phyloP scores from a whole-genome alignment of 2,113 vertebrate genomes.

The Lophura nycthemera region DNA sequence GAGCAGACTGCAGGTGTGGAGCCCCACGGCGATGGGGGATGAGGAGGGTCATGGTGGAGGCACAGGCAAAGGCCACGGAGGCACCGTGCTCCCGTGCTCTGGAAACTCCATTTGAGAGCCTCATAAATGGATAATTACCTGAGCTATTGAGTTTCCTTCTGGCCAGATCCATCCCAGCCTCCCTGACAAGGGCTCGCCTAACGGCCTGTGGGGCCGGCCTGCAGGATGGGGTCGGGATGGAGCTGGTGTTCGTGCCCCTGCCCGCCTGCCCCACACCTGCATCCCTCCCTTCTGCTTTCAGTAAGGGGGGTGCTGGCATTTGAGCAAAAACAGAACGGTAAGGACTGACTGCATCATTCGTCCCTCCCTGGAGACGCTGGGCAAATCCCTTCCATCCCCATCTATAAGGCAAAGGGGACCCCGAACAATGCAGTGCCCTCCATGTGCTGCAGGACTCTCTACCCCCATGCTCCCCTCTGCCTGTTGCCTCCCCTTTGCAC shows the following conservation, averaged over 20 bases:
- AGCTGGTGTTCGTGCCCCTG: neutral
- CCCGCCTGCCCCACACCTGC: slow-evolving; percentile 2
- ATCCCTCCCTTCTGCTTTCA: slow-evolving; percentile 3
- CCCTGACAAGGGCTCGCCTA: slow-evolving; percentile 8
- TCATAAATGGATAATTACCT: slow-evolving; percentile 63
- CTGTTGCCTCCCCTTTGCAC: slow-evolving; percentile 54
- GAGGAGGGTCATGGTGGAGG: neutral
- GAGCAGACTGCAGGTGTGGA: slow-evolving; percentile 39
- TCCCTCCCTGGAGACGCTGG: neutral
- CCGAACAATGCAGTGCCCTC: neutral
- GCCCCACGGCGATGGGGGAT: neutral
- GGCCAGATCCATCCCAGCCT: slow-evolving; percentile 51
- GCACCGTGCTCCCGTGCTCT: slow-evolving; percentile 2
- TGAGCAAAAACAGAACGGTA: neutral
- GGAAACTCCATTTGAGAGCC: slow-evolving; percentile 69
- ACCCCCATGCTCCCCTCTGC: neutral
- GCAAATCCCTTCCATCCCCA: neutral
- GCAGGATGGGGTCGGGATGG: neutral
- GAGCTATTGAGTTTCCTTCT: slow-evolving; percentile 68
- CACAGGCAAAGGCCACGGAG: neutral
- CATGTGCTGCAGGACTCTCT: neutral
- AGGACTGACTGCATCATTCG: neutral
- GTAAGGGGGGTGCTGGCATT: neutral
- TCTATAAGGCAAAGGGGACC: neutral
- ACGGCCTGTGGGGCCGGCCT: slow-evolving; percentile 29